Percentiles rank a stretch among this genome's conserved stretches.
Conservation (phyloP, 92 coral and sea anemone species). For the Porites evermanni region DNA sequence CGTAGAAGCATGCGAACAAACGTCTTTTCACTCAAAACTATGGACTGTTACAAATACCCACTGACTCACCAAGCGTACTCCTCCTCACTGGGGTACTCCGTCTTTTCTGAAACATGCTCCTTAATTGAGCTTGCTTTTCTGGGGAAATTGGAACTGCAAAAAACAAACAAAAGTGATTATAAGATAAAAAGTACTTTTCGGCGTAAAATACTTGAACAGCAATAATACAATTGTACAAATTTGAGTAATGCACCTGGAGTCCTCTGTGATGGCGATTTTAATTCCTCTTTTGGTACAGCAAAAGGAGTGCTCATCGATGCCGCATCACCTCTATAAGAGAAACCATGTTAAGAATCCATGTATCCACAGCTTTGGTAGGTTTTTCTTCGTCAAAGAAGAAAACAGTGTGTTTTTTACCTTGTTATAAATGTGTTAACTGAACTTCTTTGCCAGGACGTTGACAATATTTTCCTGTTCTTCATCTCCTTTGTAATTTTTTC, state of each 20-base stretch:
- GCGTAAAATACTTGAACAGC: too few relatives aligned
- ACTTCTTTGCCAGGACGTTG: constrained; percentile 68
- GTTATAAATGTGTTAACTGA: constrained; percentile 25
- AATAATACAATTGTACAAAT: neutral
- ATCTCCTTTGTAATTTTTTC: constrained; percentile 70
- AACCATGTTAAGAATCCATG: too few relatives aligned
- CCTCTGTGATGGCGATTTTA: neutral
- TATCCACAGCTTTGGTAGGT: too few relatives aligned
- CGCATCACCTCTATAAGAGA: constrained; percentile 50
- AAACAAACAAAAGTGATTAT: neutral
- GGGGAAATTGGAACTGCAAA: constrained; percentile 74
- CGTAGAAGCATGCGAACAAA: too few relatives aligned
- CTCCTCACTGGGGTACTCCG: constrained; percentile 79
- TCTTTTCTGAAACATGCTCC: constrained; percentile 83
- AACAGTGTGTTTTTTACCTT: constrained; percentile 28
- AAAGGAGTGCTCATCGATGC: constrained; percentile 50
- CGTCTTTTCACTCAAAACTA: too few relatives aligned
- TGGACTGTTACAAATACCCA: neutral
- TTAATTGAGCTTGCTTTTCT: constrained; percentile 76
- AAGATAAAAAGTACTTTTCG: neutral
- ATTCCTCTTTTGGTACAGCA: constrained; percentile 8
- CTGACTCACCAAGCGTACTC: constrained; percentile 69
- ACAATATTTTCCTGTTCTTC: constrained; percentile 65
- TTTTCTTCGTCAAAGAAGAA: too few relatives aligned
- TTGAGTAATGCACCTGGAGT: constrained; percentile 5